Evolutionary conservation across 2,888 invertebrate genomes (phyloP).

Genomic region (Drosophila recens): DNA sequence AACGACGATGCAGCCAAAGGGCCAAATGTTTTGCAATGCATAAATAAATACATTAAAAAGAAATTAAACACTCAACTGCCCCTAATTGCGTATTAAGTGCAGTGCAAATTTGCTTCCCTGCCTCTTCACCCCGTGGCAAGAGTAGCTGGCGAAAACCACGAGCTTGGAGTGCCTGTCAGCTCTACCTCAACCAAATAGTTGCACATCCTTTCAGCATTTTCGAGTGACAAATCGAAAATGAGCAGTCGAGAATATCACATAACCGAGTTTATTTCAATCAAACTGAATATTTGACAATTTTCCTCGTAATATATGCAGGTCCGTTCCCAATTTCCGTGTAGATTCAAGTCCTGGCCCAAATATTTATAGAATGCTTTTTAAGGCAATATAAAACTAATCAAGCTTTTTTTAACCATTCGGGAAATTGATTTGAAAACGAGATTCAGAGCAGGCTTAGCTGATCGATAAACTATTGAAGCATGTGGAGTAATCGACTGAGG

Average conservation of each 20-base stretch:
- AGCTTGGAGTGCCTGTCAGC: constrained; percentile 4
- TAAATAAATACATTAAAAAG: constrained; percentile 75
- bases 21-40: constrained; percentile 73
- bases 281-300: constrained; percentile 12
- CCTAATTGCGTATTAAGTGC: constrained; percentile 65
- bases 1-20: constrained; percentile 24
- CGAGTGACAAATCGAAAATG: background rate
- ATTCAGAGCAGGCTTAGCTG: background rate
- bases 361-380: background rate
- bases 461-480: background rate
- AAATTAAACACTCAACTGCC: constrained; percentile 70
- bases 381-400: background rate
- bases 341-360: constrained; percentile 7
- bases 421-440: constrained; percentile 2
- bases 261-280: constrained; percentile 15
- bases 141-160: constrained; percentile 4
- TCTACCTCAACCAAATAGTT: constrained; percentile 11
- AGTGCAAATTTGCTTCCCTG: constrained; percentile 42
- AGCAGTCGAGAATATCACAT: background rate
- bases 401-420: background rate
- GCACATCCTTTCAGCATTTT: constrained; percentile 9
- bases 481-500: background rate
- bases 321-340: constrained; percentile 7
- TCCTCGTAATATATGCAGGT: constrained; percentile 8
- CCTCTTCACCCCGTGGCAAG: background rate